Conservation (phyloP, 2,888 invertebrate genomes). For the Sinelater perroti region DNA sequence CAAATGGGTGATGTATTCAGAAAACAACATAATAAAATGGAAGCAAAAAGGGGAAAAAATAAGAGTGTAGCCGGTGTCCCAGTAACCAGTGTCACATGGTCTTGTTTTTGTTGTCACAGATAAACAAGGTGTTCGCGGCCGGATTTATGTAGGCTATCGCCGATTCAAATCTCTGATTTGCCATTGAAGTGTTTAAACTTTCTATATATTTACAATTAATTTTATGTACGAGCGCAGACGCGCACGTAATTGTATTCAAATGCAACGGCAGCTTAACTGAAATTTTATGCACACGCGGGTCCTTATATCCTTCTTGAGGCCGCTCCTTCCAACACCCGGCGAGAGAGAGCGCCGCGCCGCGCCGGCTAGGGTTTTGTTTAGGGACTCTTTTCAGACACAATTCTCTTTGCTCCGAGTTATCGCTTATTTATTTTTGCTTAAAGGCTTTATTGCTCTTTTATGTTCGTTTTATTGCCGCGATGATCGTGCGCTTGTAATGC, state of each 20-base stretch:
- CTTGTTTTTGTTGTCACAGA: slow-evolving; percentile 52
- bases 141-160: slow-evolving; percentile 60
- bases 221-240: slow-evolving; percentile 58
- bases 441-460: slow-evolving; percentile 35
- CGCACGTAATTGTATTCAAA: slow-evolving; percentile 61
- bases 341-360: slow-evolving; percentile 24
- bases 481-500: slow-evolving; percentile 32
- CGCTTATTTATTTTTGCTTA: slow-evolving; percentile 39
- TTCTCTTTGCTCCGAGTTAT: slow-evolving; percentile 32
- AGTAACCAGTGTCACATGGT: slow-evolving; percentile 50
- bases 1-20: slow-evolving; percentile 30
- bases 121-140: slow-evolving; percentile 59
- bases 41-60: slow-evolving; percentile 39
- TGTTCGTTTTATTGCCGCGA: slow-evolving; percentile 33
- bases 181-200: slow-evolving; percentile 62
- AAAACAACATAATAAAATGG: slow-evolving; percentile 42
- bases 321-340: slow-evolving; percentile 7
- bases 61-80: slow-evolving; percentile 43
- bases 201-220: slow-evolving; percentile 61
- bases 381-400: slow-evolving; percentile 37
- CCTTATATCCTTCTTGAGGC: slow-evolving; percentile 27
- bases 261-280: slow-evolving; percentile 42
- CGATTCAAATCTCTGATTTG: slow-evolving; percentile 60
- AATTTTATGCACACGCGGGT: slow-evolving; percentile 32
- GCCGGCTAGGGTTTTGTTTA: slow-evolving; percentile 34